These are phyloP conservation scores for Lamellibrachia luymesi DNA, from an alignment of 1,140 invertebrate species.

Conservation along the genomic window DNA sequence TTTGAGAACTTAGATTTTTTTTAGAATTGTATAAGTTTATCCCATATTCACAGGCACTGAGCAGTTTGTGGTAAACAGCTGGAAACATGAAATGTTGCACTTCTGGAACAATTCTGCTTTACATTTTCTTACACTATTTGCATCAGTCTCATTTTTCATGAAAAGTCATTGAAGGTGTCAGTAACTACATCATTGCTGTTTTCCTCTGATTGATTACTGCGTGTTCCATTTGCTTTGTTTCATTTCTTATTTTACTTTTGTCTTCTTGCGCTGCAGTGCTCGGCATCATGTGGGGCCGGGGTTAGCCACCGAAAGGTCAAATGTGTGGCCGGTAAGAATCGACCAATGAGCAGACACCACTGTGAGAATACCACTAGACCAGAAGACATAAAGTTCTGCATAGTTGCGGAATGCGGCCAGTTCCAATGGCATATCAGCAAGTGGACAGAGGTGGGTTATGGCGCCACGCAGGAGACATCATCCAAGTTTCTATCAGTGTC, in stretches of 20 bases:
- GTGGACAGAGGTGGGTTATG: background rate
- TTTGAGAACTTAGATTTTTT: no score
- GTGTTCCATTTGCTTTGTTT: background rate
- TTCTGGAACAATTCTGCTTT: no score
- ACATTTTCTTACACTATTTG: no score
- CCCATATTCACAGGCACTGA: no score
- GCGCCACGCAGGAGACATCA: background rate
- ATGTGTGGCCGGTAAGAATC: background rate
- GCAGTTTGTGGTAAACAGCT: no score
- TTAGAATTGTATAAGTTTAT: no score
- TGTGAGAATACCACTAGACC: background rate
- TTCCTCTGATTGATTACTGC: no score
- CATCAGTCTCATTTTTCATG: no score
- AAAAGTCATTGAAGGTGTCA: no score
- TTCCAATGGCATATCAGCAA: background rate
- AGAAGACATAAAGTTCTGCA: background rate
- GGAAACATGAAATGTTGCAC: no score
- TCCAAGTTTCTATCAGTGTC: background rate
- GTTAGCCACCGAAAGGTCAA: background rate
- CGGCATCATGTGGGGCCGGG: background rate
- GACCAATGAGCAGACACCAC: background rate
- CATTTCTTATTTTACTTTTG: background rate
- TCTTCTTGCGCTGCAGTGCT: background rate
- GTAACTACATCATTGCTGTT: no score
- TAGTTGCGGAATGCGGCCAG: background rate